Conservation (phyloP, 2,888 invertebrate species). For the Ophion obscuratus region DNA sequence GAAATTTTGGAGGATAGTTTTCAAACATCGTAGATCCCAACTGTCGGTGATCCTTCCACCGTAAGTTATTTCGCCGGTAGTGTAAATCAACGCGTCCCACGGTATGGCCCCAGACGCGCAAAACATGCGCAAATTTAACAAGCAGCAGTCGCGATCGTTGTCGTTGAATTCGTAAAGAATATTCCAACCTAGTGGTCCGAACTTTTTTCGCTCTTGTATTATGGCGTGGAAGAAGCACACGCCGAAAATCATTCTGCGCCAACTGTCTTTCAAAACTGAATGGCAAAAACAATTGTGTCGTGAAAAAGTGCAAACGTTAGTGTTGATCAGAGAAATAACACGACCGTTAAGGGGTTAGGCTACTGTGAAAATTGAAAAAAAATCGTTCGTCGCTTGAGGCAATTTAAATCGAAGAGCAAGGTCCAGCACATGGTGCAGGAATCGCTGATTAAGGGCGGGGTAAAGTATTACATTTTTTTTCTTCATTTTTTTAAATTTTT, state of each 20-base stretch:
- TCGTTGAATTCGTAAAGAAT: constrained; percentile 97
- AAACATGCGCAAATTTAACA: constrained; percentile 94
- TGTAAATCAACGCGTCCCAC: constrained; percentile 96
- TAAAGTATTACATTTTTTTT: too few relatives aligned
- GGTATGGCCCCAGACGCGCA: constrained; percentile 89
- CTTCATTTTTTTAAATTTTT: too few relatives aligned
- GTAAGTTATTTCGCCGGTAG: constrained; percentile 96
- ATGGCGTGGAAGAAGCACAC: constrained; percentile 97
- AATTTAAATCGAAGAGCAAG: too few relatives aligned
- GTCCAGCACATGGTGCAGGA: too few relatives aligned
- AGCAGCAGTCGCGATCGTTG: constrained; percentile 95
- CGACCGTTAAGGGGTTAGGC: too few relatives aligned
- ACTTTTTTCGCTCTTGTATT: constrained; percentile 96
- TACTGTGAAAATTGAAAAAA: too few relatives aligned
- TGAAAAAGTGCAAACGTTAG: constrained; percentile 10
- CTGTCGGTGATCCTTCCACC: constrained; percentile 97
- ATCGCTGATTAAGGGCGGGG: too few relatives aligned
- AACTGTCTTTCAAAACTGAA: constrained; percentile 87
- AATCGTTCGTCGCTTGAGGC: too few relatives aligned
- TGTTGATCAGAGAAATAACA: neutral
- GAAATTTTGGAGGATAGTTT: constrained; percentile 92
- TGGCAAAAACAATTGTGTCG: neutral
- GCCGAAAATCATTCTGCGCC: constrained; percentile 92
- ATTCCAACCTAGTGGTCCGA: constrained; percentile 97
- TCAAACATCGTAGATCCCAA: constrained; percentile 95